Evolutionary conservation across 2,888 invertebrate genomes (phyloP).

Genomic region (Chloromyia formosa): DNA sequence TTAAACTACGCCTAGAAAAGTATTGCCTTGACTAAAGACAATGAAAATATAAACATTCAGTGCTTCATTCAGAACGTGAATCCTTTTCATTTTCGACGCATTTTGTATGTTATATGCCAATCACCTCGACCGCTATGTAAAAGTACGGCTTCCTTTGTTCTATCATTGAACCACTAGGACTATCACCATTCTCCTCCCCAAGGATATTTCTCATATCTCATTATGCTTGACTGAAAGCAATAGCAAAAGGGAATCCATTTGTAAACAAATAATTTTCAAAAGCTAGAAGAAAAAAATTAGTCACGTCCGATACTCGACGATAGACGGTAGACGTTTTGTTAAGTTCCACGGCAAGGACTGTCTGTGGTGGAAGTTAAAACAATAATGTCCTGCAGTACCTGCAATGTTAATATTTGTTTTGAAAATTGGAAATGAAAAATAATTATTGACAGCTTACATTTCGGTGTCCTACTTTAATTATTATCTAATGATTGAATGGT

Average conservation of each 20-base stretch:
- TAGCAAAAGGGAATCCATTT: conserved; percentile 1
- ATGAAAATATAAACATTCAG: neutral
- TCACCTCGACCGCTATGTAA: conserved; percentile 17
- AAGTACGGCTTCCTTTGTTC: conserved; percentile 17
- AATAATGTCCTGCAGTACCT: no score
- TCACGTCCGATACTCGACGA: conserved; percentile 9
- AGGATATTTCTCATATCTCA: neutral
- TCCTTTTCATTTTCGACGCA: neutral
- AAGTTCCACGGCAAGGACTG: neutral
- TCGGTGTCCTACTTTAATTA: no score
- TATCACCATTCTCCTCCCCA: neutral
- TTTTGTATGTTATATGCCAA: neutral
- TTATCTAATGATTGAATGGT: no score
- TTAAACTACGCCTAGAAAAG: no score
- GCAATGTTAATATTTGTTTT: no score
- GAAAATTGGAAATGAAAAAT: no score
- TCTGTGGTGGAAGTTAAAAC: no score
- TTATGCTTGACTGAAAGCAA: neutral
- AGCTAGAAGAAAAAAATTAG: neutral
- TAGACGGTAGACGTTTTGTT: neutral
- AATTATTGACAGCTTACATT: no score
- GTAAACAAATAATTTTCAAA: conserved; percentile 29
- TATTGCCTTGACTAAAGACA: no score
- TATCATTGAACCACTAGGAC: neutral
- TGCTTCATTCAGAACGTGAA: neutral